Evolutionary conservation across 2,797 vertebrate species (phyloP).

Genomic region (Lutjanus argentimaculatus): DNA sequence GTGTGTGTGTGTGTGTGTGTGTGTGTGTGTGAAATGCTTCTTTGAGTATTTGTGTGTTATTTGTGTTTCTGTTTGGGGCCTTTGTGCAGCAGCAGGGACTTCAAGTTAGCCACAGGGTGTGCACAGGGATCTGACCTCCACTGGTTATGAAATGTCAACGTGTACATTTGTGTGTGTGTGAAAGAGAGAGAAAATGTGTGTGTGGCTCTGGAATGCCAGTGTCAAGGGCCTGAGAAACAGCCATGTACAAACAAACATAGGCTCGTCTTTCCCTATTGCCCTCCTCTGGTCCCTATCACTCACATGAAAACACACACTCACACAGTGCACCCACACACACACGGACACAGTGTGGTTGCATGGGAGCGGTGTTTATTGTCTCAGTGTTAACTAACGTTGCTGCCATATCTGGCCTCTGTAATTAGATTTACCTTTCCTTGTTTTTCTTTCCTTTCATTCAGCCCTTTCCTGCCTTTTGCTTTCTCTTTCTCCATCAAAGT

Average conservation of each 20-base stretch:
- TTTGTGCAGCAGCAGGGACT: conserved; percentile 30
- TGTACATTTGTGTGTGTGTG: conserved; percentile 33
- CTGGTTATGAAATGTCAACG: conserved; percentile 62
- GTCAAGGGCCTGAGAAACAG: conserved; percentile 88
- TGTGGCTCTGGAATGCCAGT: conserved; percentile 82
- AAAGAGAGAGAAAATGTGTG: conserved; percentile 22
- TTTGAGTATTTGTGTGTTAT: conserved; percentile 14
- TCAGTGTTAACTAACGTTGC: conserved; percentile 82
- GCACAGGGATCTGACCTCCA: conserved; percentile 72
- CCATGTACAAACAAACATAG: conserved; percentile 88
- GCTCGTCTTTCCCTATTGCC: conserved; percentile 86
- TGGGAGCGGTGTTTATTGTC: conserved; percentile 86
- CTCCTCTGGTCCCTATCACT: conserved; percentile 77
- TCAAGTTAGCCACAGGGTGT: conserved; percentile 73
- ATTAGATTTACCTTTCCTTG: conserved; percentile 87
- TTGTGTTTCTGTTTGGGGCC: conserved; percentile 39
- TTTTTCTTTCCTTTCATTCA: conserved; percentile 82
- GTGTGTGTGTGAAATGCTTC: neutral
- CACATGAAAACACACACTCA: conserved; percentile 62
- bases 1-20: conserved; percentile 7
- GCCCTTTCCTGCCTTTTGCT: conserved; percentile 60
- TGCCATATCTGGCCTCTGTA: conserved; percentile 83
- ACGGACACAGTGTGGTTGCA: conserved; percentile 51
- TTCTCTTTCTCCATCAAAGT: conserved; percentile 53
- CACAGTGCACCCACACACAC: conserved; percentile 32